A percentile compares a stretch with the other conserved stretches of the same genome.
These are phyloP conservation scores for Parelbella ahira DNA, from an alignment of 2,888 invertebrate genomes.

Conservation along the genomic window DNA sequence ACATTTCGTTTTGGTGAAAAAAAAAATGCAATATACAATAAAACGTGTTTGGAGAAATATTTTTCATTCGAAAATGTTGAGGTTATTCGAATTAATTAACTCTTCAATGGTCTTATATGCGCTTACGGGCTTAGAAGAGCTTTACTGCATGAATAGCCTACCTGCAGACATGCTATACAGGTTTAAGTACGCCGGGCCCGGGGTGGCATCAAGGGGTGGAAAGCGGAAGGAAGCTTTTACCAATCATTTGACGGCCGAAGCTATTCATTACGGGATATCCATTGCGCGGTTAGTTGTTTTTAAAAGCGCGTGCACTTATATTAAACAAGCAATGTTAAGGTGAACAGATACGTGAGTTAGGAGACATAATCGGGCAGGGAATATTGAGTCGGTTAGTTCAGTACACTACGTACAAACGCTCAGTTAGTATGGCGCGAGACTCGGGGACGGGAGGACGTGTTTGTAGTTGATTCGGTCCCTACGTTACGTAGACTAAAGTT, in stretches of 20 bases:
- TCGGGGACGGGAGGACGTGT: slow-evolving; percentile 3
- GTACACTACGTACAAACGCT: slow-evolving; percentile 9
- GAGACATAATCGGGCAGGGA: slow-evolving; percentile 13
- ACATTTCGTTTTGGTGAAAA: too few species aligned
- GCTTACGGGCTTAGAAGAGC: slow-evolving; percentile 34
- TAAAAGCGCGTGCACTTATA: too few species aligned
- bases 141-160: slow-evolving; percentile 63
- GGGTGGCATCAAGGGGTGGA: slow-evolving; percentile 31
- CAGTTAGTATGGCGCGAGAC: slow-evolving; percentile 23
- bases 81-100: slow-evolving; percentile 41
- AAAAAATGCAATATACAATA: too few species aligned
- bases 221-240: slow-evolving; percentile 26
- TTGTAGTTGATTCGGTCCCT: slow-evolving; percentile 1
- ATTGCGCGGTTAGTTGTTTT: slow-evolving; percentile 36
- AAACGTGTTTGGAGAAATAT: too few species aligned
- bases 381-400: slow-evolving; percentile 21
- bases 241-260: slow-evolving; percentile 13
- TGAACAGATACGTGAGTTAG: not conserved
- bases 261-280: slow-evolving; percentile 23
- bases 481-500: slow-evolving; percentile 23
- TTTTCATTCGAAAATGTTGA: slow-evolving; percentile 9
- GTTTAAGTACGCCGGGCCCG: slow-evolving; percentile 47
- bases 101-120: slow-evolving; percentile 35
- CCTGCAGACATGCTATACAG: slow-evolving; percentile 63
- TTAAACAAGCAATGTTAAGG: too few species aligned